phyloP scores from a whole-genome alignment of 2,888 invertebrate genomes.

The Athalia circularis region DNA sequence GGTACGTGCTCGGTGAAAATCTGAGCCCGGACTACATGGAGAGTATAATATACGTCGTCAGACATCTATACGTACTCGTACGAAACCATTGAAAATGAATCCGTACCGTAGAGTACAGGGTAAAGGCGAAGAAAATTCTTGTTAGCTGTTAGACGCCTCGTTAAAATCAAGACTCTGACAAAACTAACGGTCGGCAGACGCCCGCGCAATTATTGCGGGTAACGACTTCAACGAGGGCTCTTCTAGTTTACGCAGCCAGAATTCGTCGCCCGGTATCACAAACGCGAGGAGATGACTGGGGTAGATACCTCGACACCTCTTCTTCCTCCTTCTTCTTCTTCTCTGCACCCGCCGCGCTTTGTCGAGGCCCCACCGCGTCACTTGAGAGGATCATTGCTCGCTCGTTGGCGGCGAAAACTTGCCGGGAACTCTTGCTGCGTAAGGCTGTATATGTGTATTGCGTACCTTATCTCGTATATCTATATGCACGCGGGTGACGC shows the following conservation, averaged over 20 bases:
- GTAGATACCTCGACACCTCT: slow-evolving; percentile 27
- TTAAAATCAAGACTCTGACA: slow-evolving; percentile 33
- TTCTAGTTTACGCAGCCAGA: slow-evolving; percentile 31
- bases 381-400: slow-evolving; percentile 34
- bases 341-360: slow-evolving; percentile 9
- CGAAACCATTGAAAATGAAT: neutral
- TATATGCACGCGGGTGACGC: no score
- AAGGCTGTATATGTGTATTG: neutral
- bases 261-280: neutral
- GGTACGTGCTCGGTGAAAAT: no score
- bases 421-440: slow-evolving; percentile 10
- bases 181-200: slow-evolving; percentile 10
- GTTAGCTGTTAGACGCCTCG: slow-evolving; percentile 10
- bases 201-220: slow-evolving; percentile 15
- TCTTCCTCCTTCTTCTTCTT: neutral
- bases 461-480: no score
- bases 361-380: slow-evolving; percentile 26
- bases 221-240: slow-evolving; percentile 37
- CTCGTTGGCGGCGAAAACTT: slow-evolving; percentile 33
- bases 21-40: no score
- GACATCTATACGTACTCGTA: no score
- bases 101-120: neutral
- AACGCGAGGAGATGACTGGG: slow-evolving; percentile 12
- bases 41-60: no score
- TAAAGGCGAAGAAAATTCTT: neutral